Evolutionary conservation across 2,797 vertebrate species (phyloP).

Genomic region (Sebastes taczanowskii): DNA sequence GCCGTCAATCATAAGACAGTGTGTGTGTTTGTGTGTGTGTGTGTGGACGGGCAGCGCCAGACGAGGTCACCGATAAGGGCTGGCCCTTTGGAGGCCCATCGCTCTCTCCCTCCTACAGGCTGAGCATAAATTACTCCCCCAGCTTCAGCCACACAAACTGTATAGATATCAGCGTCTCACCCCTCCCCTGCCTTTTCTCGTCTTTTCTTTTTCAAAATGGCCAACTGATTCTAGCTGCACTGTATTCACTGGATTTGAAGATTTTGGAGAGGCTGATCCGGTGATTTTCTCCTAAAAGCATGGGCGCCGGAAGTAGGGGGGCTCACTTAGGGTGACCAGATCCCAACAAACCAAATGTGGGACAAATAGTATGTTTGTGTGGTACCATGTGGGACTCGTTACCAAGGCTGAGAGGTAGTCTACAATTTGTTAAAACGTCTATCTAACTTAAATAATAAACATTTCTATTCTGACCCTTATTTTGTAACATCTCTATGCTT

Average conservation of each 20-base stretch:
- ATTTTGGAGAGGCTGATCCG: not conserved
- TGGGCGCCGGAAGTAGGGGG: too few species aligned
- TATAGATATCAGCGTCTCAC: constrained; percentile 33
- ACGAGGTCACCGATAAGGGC: constrained; percentile 73
- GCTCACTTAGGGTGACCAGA: too few species aligned
- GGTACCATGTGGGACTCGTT: too few species aligned
- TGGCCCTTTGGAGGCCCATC: constrained; percentile 67
- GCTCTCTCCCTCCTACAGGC: constrained; percentile 68
- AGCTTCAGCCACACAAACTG: constrained; percentile 45
- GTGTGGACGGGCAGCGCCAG: constrained; percentile 50
- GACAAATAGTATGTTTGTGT: too few species aligned
- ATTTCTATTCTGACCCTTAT: too few species aligned
- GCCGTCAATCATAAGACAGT: constrained; percentile 67
- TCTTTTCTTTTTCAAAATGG: constrained; percentile 24
- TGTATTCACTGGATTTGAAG: not conserved
- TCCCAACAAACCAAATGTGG: too few species aligned
- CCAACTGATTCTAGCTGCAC: not conserved
- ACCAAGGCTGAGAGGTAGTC: too few species aligned
- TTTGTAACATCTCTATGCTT: too few species aligned
- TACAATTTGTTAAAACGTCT: too few species aligned
- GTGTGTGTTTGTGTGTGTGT: constrained; percentile 16
- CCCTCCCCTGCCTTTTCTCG: constrained; percentile 9
- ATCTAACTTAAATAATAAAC: too few species aligned
- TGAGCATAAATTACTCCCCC: constrained; percentile 73
- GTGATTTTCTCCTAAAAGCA: not conserved